phyloP scores from a whole-genome alignment of 2,888 invertebrate species.

The Pedicia rivosa region DNA sequence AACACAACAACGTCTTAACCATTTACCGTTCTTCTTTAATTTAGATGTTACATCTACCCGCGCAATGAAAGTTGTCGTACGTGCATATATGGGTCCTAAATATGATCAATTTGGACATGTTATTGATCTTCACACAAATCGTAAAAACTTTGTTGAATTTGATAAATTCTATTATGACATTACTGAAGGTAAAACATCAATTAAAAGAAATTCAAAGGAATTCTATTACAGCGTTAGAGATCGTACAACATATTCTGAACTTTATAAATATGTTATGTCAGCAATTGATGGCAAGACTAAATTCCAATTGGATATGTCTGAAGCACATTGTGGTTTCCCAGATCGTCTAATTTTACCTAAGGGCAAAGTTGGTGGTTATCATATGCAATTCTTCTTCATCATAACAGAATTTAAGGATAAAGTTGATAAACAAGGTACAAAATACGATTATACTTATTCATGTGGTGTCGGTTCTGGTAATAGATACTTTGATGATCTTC shows the following conservation, averaged over 20 bases:
- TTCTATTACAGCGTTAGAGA: slow-evolving; percentile 37
- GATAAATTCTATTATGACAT: slow-evolving; percentile 45
- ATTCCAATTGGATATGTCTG: slow-evolving; percentile 29
- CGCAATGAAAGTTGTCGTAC: slow-evolving; percentile 38
- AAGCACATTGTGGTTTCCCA: slow-evolving; percentile 41
- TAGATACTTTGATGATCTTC: slow-evolving; percentile 32
- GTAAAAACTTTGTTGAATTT: slow-evolving; percentile 46
- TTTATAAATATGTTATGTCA: slow-evolving; percentile 32
- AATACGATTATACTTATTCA: slow-evolving; percentile 9
- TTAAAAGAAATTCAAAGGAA: slow-evolving; percentile 21
- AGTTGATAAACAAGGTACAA: too few species aligned
- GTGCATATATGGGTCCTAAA: slow-evolving; percentile 54
- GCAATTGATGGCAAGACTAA: slow-evolving; percentile 27
- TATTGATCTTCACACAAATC: slow-evolving; percentile 37
- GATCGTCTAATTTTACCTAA: slow-evolving; percentile 47
- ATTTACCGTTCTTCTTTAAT: slow-evolving; percentile 46
- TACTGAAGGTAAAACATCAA: slow-evolving; percentile 32
- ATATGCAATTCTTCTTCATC: slow-evolving; percentile 42
- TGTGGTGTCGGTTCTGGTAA: slow-evolving; percentile 16
- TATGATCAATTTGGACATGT: slow-evolving; percentile 36
- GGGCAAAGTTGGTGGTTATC: slow-evolving; percentile 42
- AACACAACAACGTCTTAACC: slow-evolving; percentile 52
- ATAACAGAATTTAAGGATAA: slow-evolving; percentile 23
- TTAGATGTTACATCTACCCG: slow-evolving; percentile 43
- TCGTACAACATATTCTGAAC: slow-evolving; percentile 29